Percentiles rank a stretch among this genome's conserved stretches.
These are phyloP conservation scores for Uropetala carovei DNA, from an alignment of 2,888 invertebrate species.

Conservation along the genomic window DNA sequence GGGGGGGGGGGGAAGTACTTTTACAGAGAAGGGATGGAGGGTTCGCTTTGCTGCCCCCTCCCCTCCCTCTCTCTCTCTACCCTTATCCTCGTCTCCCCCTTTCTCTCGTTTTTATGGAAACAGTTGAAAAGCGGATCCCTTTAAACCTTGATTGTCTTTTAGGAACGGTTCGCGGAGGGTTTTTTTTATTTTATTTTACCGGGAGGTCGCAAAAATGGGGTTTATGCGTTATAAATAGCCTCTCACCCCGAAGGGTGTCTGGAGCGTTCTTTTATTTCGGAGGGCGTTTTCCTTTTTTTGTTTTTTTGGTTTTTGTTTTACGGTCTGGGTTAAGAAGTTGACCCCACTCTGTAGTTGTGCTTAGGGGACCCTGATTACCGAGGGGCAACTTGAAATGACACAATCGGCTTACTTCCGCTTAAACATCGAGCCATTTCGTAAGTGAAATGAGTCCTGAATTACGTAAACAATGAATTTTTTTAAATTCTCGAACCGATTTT, in stretches of 20 bases:
- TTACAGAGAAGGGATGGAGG: background rate
- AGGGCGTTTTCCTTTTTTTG: background rate
- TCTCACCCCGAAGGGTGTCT: background rate
- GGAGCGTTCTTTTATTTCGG: background rate
- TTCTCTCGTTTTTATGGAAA: constrained; percentile 30
- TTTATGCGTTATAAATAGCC: constrained; percentile 27
- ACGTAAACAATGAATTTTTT: no score
- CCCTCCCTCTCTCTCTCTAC: background rate
- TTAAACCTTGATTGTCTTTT: constrained; percentile 45
- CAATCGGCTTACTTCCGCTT: background rate
- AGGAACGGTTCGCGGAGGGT: background rate
- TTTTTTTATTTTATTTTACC: background rate
- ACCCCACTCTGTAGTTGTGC: background rate
- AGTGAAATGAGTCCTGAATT: background rate
- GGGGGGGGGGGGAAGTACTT: background rate
- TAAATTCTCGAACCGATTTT: no score
- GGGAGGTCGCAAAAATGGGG: background rate
- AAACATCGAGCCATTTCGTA: background rate
- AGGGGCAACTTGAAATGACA: background rate
- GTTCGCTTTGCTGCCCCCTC: background rate
- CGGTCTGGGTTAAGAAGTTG: background rate
- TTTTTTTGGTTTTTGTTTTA: background rate
- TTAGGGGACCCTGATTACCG: background rate
- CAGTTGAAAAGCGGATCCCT: constrained; percentile 38
- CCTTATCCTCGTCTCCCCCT: background rate